A percentile compares a stretch with the other conserved stretches of the same genome.
Conservation (phyloP, 2,888 invertebrate species). For the Diploptera punctata region DNA sequence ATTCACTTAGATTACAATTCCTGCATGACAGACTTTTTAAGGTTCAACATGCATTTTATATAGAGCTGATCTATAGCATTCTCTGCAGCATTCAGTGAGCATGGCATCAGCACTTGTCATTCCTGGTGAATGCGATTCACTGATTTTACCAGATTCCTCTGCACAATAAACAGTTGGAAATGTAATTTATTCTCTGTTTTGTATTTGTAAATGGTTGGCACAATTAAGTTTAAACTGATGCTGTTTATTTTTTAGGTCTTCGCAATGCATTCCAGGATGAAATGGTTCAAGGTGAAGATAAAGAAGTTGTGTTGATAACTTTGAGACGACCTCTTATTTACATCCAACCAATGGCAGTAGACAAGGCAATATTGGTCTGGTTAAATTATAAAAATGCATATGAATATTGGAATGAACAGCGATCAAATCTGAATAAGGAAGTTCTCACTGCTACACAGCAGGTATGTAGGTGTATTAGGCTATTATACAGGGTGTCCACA, state of each 20-base stretch:
- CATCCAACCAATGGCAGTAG: constrained; percentile 96
- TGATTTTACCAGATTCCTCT: too few species aligned
- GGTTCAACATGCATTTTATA: too few species aligned
- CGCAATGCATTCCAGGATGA: constrained; percentile 90
- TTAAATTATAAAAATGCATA: constrained; percentile 99
- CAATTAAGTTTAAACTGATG: too few species aligned
- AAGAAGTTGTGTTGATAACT: constrained; percentile 88
- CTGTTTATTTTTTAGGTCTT: constrained; percentile 61
- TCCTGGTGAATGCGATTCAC: too few species aligned
- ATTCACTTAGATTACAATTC: too few species aligned
- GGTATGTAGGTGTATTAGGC: too few species aligned
- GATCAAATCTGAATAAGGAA: constrained; percentile 89
- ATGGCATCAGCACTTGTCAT: too few species aligned
- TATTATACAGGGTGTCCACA: too few species aligned
- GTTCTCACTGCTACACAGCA: constrained; percentile 79
- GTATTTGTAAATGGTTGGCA: background rate
- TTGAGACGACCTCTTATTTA: constrained; percentile 93
- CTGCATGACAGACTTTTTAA: too few species aligned
- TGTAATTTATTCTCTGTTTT: background rate
- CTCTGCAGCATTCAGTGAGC: too few species aligned
- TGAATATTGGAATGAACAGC: constrained; percentile 98
- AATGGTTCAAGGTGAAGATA: constrained; percentile 79
- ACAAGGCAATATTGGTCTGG: constrained; percentile 98
- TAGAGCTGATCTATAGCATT: too few species aligned
- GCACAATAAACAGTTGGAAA: too few species aligned